phyloP scores from a whole-genome alignment of 2,113 vertebrate species.

The Excalfactoria chinensis region DNA sequence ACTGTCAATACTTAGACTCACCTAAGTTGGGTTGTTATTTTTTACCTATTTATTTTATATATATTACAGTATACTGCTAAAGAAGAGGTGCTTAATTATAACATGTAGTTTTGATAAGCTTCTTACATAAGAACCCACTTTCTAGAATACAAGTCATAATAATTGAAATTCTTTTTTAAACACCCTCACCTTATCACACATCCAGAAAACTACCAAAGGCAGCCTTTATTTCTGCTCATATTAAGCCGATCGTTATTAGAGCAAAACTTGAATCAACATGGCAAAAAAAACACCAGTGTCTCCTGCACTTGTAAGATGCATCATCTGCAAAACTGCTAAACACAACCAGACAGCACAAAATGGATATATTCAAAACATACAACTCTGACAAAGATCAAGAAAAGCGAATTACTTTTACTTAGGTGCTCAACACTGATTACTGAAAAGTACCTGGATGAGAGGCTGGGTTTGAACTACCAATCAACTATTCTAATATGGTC shows the following conservation, averaged over 20 bases:
- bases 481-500: not conserved
- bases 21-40: not conserved
- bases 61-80: not conserved
- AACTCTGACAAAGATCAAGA: not conserved
- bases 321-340: not conserved
- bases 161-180: not conserved
- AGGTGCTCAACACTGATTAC: not conserved
- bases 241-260: not conserved
- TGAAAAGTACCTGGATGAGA: not conserved
- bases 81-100: not conserved
- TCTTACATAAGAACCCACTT: not conserved
- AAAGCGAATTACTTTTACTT: not conserved
- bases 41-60: not conserved
- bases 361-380: not conserved
- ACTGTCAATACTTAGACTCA: not conserved
- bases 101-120: not conserved
- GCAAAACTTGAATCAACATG: not conserved
- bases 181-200: not conserved
- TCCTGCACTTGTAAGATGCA: not conserved
- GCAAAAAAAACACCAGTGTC: not conserved
- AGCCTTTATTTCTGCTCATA: not conserved
- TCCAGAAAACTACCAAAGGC: not conserved
- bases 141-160: not conserved
- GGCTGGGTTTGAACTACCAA: not conserved
- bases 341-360: not conserved